Evolutionary conservation across 2,888 invertebrate species (phyloP).

Genomic region (Apamea crenata): DNA sequence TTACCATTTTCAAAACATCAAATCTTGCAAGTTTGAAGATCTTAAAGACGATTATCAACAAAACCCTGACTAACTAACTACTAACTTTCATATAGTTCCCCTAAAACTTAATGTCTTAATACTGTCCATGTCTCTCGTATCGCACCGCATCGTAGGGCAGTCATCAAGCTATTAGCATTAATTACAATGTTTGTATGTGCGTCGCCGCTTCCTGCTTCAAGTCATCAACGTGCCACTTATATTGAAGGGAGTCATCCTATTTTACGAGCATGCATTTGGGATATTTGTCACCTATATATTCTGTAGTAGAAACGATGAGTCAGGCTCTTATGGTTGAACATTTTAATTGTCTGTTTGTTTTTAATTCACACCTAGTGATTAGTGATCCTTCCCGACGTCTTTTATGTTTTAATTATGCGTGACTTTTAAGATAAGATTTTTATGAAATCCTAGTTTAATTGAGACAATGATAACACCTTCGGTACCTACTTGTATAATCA

Average conservation of each 20-base stretch:
- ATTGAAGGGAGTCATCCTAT: constrained; percentile 53
- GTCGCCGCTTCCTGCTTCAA: constrained; percentile 81
- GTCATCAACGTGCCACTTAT: constrained; percentile 44
- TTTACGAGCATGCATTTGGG: constrained; percentile 28
- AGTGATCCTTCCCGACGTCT: neutral
- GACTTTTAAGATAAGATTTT: neutral
- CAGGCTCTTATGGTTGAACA: neutral
- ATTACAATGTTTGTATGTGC: constrained; percentile 81
- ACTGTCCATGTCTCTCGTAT: neutral
- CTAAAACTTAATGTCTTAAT: constrained; percentile 1
- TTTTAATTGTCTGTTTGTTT: constrained; percentile 18
- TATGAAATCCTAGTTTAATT: neutral
- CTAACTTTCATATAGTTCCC: neutral
- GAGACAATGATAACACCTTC: no score
- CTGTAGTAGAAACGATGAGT: constrained; percentile 14
- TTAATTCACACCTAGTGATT: constrained; percentile 39
- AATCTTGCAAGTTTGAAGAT: no score
- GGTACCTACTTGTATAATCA: no score
- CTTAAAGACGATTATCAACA: no score
- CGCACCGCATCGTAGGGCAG: constrained; percentile 46
- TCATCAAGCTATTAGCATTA: constrained; percentile 80
- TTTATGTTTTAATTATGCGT: neutral
- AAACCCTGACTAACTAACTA: no score
- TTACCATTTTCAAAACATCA: no score
- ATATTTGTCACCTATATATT: constrained; percentile 38